Base-by-base conservation (phyloP, 1,140 invertebrate species). In the Colletes gigas region DNA sequence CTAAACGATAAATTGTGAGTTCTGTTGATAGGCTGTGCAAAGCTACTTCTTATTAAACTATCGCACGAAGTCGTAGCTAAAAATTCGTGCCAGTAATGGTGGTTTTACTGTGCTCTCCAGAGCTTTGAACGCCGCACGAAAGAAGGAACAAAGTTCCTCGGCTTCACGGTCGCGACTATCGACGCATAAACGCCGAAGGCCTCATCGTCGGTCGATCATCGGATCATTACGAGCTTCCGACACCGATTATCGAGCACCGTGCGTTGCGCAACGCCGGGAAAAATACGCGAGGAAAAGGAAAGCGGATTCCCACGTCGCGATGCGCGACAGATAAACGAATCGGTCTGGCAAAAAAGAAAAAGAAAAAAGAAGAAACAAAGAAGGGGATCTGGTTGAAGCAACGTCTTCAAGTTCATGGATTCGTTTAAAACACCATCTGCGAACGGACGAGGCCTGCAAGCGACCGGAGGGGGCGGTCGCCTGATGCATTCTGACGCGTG, bases 401-500 rank as follows among this genome's bases (percentile, higher is more conserved):
- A 78, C 71, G 72, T 86, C 76, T 86, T 83, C 81, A 86, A 83
- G 83, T 86, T 86, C 84, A 83, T 83, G 84, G 80, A 79, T 83
- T 80, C 76, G 76, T 83, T 85, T 80, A 76, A 83, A 85, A 83
- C 76, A 86, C 81, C 81, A 86, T 85, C 85, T 76, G 85, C 81
- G 72, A 85, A 72, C 84, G 81, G 81, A 85, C 78, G 74, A 66
- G 74, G 79, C 66, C 75, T 82, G 83, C 80, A 63, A 82, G 77
- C 78, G 67, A 44, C 54, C 71, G 75, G 67, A 76, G 75, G 84
- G 74, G 60, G 78, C 69, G 62, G 69, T 59, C 74, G 81, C 62
- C 83, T 78, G 84, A 83, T 86, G 84, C 84, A 86, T 87, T 87
- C 85, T 86, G 82, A 87, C 85, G 81, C 85, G 85, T 87, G 85